A percentile compares a stretch with the other conserved stretches of the same genome.
These are phyloP conservation scores for Acleris holmiana DNA, from an alignment of 2,888 invertebrate species.

Conservation along the genomic window DNA sequence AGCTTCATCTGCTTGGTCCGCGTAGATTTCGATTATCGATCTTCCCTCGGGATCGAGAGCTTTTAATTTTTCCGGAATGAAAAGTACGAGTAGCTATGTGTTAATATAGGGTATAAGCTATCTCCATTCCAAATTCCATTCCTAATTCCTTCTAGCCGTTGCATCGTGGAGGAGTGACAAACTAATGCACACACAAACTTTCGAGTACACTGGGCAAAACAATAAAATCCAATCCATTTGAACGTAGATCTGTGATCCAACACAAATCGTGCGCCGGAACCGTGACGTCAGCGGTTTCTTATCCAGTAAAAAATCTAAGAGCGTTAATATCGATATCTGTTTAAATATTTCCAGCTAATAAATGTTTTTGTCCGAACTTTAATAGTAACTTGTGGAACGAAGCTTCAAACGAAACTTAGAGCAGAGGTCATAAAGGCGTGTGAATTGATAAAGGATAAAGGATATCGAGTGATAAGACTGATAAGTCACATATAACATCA, in stretches of 20 bases:
- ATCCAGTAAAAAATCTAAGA: conserved; percentile 65
- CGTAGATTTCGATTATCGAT: too few relatives aligned
- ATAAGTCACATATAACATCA: too few relatives aligned
- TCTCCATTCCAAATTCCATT: too few relatives aligned
- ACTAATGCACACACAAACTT: too few relatives aligned
- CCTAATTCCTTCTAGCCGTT: too few relatives aligned
- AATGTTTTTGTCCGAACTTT: conserved; percentile 57
- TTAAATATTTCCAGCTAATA: conserved; percentile 66
- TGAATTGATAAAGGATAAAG: not conserved
- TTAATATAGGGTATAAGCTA: too few relatives aligned
- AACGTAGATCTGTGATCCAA: conserved; percentile 27
- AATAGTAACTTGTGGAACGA: conserved; percentile 50
- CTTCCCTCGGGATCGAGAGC: too few relatives aligned
- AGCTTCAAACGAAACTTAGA: conserved; percentile 43
- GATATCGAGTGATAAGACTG: not conserved
- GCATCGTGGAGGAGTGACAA: too few relatives aligned
- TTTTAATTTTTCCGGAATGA: too few relatives aligned
- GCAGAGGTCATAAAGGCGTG: conserved; percentile 25
- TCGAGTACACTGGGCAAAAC: too few relatives aligned
- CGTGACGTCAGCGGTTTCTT: conserved; percentile 71
- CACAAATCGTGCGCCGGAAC: conserved; percentile 49
- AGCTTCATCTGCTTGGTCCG: too few relatives aligned
- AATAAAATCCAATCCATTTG: not conserved
- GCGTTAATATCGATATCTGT: conserved; percentile 72
- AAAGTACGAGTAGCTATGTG: too few relatives aligned